Evolutionary conservation across 2,888 invertebrate species (phyloP), one percentile per base, ranked within the genome.

Genomic region (Aspidapion aeneum): DNA sequence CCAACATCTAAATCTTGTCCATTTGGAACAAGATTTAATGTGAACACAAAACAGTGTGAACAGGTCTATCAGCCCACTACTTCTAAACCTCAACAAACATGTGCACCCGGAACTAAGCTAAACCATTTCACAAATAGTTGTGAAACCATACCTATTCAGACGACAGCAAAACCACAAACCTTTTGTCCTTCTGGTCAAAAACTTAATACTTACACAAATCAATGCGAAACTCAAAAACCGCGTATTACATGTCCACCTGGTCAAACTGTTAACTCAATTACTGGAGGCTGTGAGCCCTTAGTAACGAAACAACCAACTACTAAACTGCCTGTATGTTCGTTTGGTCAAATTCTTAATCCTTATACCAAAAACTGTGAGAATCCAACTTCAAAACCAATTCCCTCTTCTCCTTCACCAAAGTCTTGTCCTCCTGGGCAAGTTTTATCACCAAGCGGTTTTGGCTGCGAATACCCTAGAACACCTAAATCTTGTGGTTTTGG

Each of bases 381-480:
- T 59, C 68, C 65, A 50, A 35, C 57, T 55, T 35, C 66, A 12
- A 55, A 55, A 81, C 64, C 77, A 80, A 71, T 82, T 70, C 82
- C 82, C 2, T 80, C 80, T 18, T 21, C 60, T 1, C 49, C 16
- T 48, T 35, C 79, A 80, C 1, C 72, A 69, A 7, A 66, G 72
- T 66, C 79, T 0, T 81, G 73, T 75, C 74, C 82, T 1, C 82
- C 82, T 9, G 82, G 81, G 0, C 66, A 71, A 9, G 79, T 78
- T 49, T n/a, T 55, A 18, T 18, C 17, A 7, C n/a, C 5, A 7
- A 18, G 7, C 2, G 19, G 18, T 7, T n/a, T n/a, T n/a, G 20
- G 19, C 3, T 56, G 56, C n/a, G 56, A 56, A 35, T 35, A 35
- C 12, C 35, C 19, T 59, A 61, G 57, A 20, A 63, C 52, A 55